These are phyloP conservation scores for Panagrolaimus sp. DNA, from an alignment of 1,140 invertebrate species.

Conservation along the genomic window DNA sequence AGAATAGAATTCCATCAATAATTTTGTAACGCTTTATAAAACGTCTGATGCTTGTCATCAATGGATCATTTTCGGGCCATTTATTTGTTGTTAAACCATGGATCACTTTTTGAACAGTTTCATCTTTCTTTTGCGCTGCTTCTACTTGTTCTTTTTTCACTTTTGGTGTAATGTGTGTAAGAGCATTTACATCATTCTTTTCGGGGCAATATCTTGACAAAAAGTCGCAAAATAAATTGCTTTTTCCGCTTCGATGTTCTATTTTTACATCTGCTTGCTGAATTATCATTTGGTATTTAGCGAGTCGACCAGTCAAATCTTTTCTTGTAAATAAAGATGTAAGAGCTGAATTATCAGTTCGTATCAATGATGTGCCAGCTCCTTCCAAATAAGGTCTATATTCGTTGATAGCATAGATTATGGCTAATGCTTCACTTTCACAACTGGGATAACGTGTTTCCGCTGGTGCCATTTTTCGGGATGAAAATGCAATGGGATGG, in stretches of 20 bases:
- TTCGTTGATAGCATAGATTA: slow-evolving; percentile 17
- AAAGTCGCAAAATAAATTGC: slow-evolving; percentile 14
- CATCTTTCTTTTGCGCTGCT: too few species aligned
- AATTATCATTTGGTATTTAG: slow-evolving; percentile 21
- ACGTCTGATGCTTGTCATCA: too few species aligned
- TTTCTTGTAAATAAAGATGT: not conserved
- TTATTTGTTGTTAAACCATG: too few species aligned
- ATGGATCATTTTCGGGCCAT: too few species aligned
- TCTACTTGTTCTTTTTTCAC: not conserved
- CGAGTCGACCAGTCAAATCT: slow-evolving; percentile 12
- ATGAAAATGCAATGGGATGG: slow-evolving; percentile 15
- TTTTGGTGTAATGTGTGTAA: not conserved
- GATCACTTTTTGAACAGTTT: too few species aligned
- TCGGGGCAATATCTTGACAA: slow-evolving; percentile 14
- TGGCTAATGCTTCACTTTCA: slow-evolving; percentile 19
- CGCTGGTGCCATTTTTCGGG: slow-evolving; percentile 12
- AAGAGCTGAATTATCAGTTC: slow-evolving; percentile 18
- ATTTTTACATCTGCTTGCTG: slow-evolving; percentile 8
- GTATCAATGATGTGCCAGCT: slow-evolving; percentile 13
- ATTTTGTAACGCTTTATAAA: not conserved
- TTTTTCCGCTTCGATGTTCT: slow-evolving; percentile 14
- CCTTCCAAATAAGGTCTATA: slow-evolving; percentile 18
- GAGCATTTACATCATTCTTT: not conserved
- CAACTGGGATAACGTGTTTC: slow-evolving; percentile 24
- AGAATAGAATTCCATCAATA: not conserved